Evolutionary conservation across 2,113 vertebrate species (phyloP).

Genomic region (Oreochromis spilurus): DNA sequence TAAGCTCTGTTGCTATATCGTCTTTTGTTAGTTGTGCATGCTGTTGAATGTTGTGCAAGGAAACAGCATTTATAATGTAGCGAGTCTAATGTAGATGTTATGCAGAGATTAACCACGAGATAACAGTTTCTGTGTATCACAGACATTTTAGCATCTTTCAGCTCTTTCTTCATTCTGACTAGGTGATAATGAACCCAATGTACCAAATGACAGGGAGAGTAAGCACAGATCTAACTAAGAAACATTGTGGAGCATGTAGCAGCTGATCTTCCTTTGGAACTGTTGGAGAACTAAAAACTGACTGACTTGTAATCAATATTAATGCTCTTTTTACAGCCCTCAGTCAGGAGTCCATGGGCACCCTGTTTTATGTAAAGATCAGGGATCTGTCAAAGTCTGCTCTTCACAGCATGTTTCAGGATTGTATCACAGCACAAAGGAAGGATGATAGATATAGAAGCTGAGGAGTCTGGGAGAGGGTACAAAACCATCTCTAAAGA

Average conservation of each 20-base stretch:
- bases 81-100: background rate
- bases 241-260: background rate
- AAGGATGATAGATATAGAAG: background rate
- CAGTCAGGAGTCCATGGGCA: background rate
- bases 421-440: background rate
- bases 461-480: background rate
- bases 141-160: background rate
- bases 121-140: background rate
- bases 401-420: background rate
- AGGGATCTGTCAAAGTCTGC: background rate
- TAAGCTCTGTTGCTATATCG: background rate
- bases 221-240: accelerated
- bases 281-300: background rate
- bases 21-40: background rate
- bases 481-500: background rate
- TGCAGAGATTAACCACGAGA: background rate
- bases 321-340: background rate
- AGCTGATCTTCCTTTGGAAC: background rate
- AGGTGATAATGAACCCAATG: background rate
- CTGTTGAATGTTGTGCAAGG: background rate
- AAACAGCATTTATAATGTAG: background rate
- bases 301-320: background rate
- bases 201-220: background rate
- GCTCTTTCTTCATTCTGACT: background rate
- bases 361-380: background rate